phyloP scores from a whole-genome alignment of 2,888 invertebrate species.

The Drosophila pegasa region DNA sequence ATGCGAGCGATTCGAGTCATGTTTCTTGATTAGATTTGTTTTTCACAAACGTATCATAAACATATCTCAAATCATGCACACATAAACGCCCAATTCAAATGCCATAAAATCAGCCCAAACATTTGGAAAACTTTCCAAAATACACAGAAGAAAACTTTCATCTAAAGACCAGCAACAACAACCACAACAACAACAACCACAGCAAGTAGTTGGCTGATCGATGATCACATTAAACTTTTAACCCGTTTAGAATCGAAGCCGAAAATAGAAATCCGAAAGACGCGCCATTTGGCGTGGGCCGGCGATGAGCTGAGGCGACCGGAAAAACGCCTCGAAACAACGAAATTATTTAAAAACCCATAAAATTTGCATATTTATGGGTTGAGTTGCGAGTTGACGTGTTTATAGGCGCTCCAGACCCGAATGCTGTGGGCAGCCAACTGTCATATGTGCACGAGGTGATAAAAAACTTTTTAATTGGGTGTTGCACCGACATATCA shows the following conservation, averaged over 20 bases:
- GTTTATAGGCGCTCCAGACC: slow-evolving; percentile 63
- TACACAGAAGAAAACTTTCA: slow-evolving; percentile 46
- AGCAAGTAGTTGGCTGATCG: slow-evolving; percentile 59
- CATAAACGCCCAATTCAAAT: slow-evolving; percentile 74
- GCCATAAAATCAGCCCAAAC: slow-evolving; percentile 53
- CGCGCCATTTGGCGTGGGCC: slow-evolving; percentile 59
- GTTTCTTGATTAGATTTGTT: slow-evolving; percentile 64
- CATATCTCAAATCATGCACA: slow-evolving; percentile 56
- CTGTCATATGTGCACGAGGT: slow-evolving; percentile 69
- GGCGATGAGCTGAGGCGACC: slow-evolving; percentile 46
- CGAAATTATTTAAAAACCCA: slow-evolving; percentile 75
- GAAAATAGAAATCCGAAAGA: slow-evolving; percentile 55
- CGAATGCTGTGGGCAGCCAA: slow-evolving; percentile 58
- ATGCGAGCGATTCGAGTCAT: slow-evolving; percentile 27
- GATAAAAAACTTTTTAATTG: slow-evolving; percentile 78
- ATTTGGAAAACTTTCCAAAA: slow-evolving; percentile 65
- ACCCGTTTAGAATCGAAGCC: slow-evolving; percentile 67
- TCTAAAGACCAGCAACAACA: slow-evolving; percentile 31
- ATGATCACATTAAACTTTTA: slow-evolving; percentile 67
- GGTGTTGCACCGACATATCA: slow-evolving; percentile 62
- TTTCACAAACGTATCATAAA: slow-evolving; percentile 61
- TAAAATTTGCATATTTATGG: slow-evolving; percentile 78
- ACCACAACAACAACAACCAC: slow-evolving; percentile 16
- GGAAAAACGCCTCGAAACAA: slow-evolving; percentile 61
- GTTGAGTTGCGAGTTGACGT: slow-evolving; percentile 63